A percentile compares a stretch with the other conserved stretches of the same genome.
Evolutionary conservation across 2,888 invertebrate genomes (phyloP).

Genomic region (Teleiodes luculella): DNA sequence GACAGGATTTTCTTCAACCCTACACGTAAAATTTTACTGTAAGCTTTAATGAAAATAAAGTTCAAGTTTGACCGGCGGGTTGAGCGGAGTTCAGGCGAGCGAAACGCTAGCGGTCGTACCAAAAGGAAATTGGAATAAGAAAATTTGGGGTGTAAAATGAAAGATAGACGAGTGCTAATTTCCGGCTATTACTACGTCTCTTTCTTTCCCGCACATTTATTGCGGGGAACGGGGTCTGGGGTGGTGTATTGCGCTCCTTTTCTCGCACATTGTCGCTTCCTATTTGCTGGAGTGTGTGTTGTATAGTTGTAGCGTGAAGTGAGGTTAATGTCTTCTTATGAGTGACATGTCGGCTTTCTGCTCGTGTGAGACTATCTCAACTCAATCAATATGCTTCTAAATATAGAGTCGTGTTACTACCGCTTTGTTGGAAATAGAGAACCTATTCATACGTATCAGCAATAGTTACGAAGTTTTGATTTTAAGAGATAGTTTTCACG

Average conservation of each 20-base stretch:
- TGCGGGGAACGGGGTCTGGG: slow-evolving; percentile 57
- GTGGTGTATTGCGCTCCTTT: slow-evolving; percentile 63
- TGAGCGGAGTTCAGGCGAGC: slow-evolving; percentile 44
- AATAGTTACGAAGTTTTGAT: neutral
- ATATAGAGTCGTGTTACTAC: neutral
- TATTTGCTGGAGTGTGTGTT: slow-evolving; percentile 47
- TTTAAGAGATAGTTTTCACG: neutral
- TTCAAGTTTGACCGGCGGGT: slow-evolving; percentile 27
- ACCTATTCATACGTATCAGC: neutral
- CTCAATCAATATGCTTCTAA: slow-evolving; percentile 1
- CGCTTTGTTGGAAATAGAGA: neutral
- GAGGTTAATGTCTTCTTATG: slow-evolving; percentile 6
- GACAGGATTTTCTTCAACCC: slow-evolving; percentile 37
- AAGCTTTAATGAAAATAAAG: slow-evolving; percentile 24
- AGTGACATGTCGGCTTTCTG: slow-evolving; percentile 5
- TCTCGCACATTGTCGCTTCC: slow-evolving; percentile 55
- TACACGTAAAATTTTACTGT: slow-evolving; percentile 34
- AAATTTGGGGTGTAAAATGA: slow-evolving; percentile 88
- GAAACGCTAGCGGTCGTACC: slow-evolving; percentile 58
- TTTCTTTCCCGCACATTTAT: slow-evolving; percentile 76
- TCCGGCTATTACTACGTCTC: slow-evolving; percentile 80
- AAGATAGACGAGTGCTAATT: slow-evolving; percentile 87
- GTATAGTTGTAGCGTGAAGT: slow-evolving; percentile 18
- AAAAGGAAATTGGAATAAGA: slow-evolving; percentile 86
- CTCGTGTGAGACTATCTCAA: slow-evolving; percentile 4